These are phyloP conservation scores for Drosophila neocordata DNA, from an alignment of 1,140 invertebrate species.

Conservation along the genomic window DNA sequence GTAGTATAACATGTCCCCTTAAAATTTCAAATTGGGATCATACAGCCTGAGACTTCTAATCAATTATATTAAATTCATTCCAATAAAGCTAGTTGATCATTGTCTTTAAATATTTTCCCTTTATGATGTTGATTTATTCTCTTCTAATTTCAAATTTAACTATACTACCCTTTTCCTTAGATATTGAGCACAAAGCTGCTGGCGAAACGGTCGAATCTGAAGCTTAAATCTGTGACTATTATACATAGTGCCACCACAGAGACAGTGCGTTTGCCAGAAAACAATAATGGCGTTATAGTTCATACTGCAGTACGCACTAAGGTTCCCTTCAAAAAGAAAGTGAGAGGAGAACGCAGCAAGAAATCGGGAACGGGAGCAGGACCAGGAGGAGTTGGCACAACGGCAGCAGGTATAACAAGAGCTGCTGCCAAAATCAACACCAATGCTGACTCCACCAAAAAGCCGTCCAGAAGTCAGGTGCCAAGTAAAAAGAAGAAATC, in stretches of 20 bases:
- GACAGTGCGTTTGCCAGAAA: conserved; percentile 90
- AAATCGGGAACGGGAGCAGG: conserved; percentile 39
- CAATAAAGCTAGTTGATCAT: neutral
- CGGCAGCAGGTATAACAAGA: conserved; percentile 14
- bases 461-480: conserved; percentile 48
- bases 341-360: conserved; percentile 86
- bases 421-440: conserved; percentile 36
- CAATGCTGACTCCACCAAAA: conserved; percentile 49
- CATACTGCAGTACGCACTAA: conserved; percentile 89
- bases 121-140: neutral
- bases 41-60: no score
- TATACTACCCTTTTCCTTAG: conserved; percentile 83
- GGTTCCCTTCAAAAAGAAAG: conserved; percentile 89
- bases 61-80: no score
- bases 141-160: conserved; percentile 19
- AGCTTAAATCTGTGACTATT: conserved; percentile 92
- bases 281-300: conserved; percentile 88
- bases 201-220: conserved; percentile 89
- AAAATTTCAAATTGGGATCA: no score
- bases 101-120: neutral
- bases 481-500: conserved; percentile 72
- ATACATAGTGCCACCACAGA: conserved; percentile 93
- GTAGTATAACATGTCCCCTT: no score
- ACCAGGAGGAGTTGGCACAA: conserved; percentile 8
- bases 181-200: conserved; percentile 90